These are phyloP conservation scores for Vesta saturnalis DNA, from an alignment of 2,888 invertebrate genomes.

Conservation along the genomic window DNA sequence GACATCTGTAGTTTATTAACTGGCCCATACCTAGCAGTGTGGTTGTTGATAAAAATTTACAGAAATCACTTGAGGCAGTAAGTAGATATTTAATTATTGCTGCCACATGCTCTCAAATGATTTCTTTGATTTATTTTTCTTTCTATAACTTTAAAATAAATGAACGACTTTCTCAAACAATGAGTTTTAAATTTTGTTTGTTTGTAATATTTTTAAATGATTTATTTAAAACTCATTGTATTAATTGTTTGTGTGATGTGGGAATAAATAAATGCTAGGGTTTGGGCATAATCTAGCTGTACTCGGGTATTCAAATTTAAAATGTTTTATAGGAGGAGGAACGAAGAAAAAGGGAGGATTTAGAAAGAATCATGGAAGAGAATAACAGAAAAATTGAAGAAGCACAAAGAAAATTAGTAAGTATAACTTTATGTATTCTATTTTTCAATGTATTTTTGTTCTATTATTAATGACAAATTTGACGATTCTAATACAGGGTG, in stretches of 20 bases:
- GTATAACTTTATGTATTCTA: too few species aligned
- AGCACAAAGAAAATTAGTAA: conserved; percentile 95
- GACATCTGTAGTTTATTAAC: conserved; percentile 42
- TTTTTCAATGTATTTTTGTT: too few species aligned
- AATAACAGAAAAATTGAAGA: conserved; percentile 98
- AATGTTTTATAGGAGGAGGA: conserved; percentile 94
- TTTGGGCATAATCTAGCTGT: conserved; percentile 51
- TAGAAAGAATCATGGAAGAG: conserved; percentile 96
- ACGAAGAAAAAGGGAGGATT: conserved; percentile 92
- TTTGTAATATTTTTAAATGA: conserved; percentile 25
- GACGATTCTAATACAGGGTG: too few species aligned
- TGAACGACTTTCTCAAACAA: background rate
- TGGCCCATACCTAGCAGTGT: conserved; percentile 41
- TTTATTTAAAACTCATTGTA: conserved; percentile 32
- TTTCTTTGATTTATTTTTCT: conserved; percentile 2
- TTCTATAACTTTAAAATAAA: conserved; percentile 16
- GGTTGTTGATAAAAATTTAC: conserved; percentile 19
- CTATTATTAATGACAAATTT: background rate
- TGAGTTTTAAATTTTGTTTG: conserved; percentile 22
- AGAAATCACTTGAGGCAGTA: conserved; percentile 22
- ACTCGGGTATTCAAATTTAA: conserved; percentile 60
- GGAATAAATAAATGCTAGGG: conserved; percentile 50
- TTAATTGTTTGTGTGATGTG: conserved; percentile 32
- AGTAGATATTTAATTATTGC: background rate
- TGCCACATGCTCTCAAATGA: conserved; percentile 14